Evolutionary conservation across 2,888 invertebrate genomes (phyloP), one percentile per base, ranked within the genome.

Genomic region (Zaprionus lineosus): DNA sequence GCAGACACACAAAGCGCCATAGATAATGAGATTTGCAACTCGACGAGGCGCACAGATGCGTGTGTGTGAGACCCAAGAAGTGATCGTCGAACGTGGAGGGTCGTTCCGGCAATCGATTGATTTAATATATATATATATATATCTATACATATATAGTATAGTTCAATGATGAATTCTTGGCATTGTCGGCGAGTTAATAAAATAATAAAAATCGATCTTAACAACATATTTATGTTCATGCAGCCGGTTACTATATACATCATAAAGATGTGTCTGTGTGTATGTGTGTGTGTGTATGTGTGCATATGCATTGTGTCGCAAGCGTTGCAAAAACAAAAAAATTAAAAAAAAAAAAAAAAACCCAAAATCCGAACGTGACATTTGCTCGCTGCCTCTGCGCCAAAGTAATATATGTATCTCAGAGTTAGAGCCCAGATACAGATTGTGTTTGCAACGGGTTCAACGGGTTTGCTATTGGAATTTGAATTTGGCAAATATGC

Each of bases 391-490:
- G 40, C 18, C 46, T 57, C 48, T 41, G 61, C 41, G 56, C 50
- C 34, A 44, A 37, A 40, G 31, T 37, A 46, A 57, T 53, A 71
- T 58, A 65, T 70, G 50, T 72, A 62, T 66, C 72, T 52, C 57
- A 57, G 55, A 39, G 39, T 48, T 26, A 51, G 53, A 46, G 63
- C 74, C 58, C 63, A 67, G 69, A 63, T 73, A 66, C 61, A 66
- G 51, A 67, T 63, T 53, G 34, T 34, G 47, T 57, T 53, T 75
- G 73, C 76, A 74, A 74, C 74, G 73, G 73, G 74, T 74, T 73
- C 68, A 76, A 74, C 74, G 73, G 76, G 74, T 74, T 74, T 74
- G 73, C 73, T 44, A 44, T 64, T 62, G 68, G 76, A 74, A 76
- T 72, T 72, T 71, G 61, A 72, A 75, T 71, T 74, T 62, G 52